Evolutionary conservation across 1,140 invertebrate species (phyloP).

Genomic region (Maniola jurtina): DNA sequence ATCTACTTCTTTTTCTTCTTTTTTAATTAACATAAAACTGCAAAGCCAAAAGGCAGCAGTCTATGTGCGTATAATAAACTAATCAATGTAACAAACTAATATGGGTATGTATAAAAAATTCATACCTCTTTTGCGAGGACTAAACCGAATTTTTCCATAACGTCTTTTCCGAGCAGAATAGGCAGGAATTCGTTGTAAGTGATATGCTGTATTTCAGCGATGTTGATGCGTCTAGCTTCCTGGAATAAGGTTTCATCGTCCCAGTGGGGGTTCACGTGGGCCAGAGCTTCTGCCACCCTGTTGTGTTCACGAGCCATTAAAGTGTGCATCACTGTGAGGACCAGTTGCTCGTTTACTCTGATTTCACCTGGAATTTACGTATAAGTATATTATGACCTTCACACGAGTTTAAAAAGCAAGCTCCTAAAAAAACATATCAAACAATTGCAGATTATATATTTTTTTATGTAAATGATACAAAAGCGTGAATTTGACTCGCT

Average conservation of each 20-base stretch:
- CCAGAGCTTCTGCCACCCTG: constrained; percentile 86
- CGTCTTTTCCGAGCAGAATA: constrained; percentile 94
- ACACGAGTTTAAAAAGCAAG: too few species aligned
- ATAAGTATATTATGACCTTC: neutral
- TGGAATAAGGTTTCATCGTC: constrained; percentile 96
- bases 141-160: constrained; percentile 94
- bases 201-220: constrained; percentile 95
- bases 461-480: too few species aligned
- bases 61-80: too few species aligned
- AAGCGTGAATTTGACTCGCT: too few species aligned
- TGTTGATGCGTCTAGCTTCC: constrained; percentile 92
- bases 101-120: constrained; percentile 9
- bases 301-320: constrained; percentile 94
- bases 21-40: too few species aligned
- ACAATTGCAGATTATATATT: too few species aligned
- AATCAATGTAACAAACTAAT: too few species aligned
- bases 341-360: constrained; percentile 95
- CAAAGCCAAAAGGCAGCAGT: too few species aligned
- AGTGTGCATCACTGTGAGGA: constrained; percentile 94
- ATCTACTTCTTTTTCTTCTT: too few species aligned
- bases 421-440: too few species aligned
- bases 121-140: constrained; percentile 88
- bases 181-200: constrained; percentile 97
- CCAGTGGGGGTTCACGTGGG: constrained; percentile 94
- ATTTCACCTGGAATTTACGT: constrained; percentile 85